These are phyloP conservation scores for Hypanus sabinus DNA, from an alignment of 2,113 vertebrate species.

Conservation along the genomic window DNA sequence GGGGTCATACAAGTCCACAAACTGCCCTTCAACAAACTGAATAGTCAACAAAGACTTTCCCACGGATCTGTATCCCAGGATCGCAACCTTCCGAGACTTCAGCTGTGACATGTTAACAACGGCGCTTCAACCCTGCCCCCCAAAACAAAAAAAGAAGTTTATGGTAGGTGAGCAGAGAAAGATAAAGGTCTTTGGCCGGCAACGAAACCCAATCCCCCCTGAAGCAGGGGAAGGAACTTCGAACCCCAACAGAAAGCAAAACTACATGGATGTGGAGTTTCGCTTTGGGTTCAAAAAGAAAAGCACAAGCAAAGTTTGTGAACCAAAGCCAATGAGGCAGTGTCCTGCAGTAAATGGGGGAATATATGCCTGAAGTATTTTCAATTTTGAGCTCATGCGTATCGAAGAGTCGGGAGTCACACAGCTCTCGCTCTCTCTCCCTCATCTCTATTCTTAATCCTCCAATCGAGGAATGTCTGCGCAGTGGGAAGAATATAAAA, in stretches of 20 bases:
- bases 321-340: no score
- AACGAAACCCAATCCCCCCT: not conserved
- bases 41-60: slow-evolving; percentile 96
- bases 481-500: no score
- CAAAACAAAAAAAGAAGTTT: slow-evolving; percentile 43
- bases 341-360: not conserved
- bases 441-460: no score
- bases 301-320: slow-evolving; percentile 45
- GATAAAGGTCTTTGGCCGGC: not conserved
- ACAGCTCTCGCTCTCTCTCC: not conserved
- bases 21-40: slow-evolving; percentile 98
- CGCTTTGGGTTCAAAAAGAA: slow-evolving; percentile 40
- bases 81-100: slow-evolving; percentile 92
- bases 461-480: no score
- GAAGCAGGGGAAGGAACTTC: slow-evolving; percentile 44
- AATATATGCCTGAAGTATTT: not conserved
- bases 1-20: slow-evolving; percentile 97
- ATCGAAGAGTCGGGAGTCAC: not conserved
- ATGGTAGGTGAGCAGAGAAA: not conserved
- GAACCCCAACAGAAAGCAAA: slow-evolving; percentile 48
- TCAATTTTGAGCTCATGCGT: not conserved
- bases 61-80: slow-evolving; percentile 93
- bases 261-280: slow-evolving; percentile 51
- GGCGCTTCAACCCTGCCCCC: not conserved
- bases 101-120: slow-evolving; percentile 78